Evolutionary conservation across 2,888 invertebrate genomes (phyloP).

Genomic region (Spisula subtruncata): DNA sequence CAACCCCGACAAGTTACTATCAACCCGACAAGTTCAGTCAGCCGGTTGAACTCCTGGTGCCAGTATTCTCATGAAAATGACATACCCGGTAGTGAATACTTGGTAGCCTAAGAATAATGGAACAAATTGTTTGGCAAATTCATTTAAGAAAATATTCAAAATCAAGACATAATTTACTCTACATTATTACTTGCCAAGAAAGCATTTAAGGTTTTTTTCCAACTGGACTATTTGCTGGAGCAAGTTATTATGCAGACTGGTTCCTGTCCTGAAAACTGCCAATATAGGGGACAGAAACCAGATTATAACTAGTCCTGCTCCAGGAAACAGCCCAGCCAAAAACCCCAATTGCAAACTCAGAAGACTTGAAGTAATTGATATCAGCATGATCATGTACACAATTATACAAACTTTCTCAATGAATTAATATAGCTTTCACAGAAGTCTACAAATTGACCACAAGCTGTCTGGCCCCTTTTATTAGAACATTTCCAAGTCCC

Average conservation of each 20-base stretch:
- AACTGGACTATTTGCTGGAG: too few species aligned
- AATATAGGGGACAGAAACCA: too few species aligned
- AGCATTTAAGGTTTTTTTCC: not conserved
- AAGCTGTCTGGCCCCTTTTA: not conserved
- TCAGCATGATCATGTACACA: not conserved
- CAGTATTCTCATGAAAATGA: slow-evolving; percentile 3
- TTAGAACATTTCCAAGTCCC: not conserved
- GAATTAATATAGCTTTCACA: too few species aligned
- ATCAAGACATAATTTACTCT: not conserved
- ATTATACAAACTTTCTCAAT: not conserved
- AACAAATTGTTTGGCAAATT: not conserved
- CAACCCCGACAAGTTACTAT: not conserved
- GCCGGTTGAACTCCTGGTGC: not conserved
- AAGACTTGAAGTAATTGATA: not conserved
- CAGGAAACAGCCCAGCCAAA: too few species aligned
- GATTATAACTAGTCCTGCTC: too few species aligned
- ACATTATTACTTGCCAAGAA: not conserved
- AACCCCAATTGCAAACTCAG: too few species aligned
- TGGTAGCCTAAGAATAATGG: not conserved
- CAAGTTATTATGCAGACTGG: too few species aligned
- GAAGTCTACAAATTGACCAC: not conserved
- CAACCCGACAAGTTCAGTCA: not conserved
- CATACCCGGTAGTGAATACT: not conserved
- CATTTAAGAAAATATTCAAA: not conserved
- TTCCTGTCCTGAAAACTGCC: too few species aligned